phyloP scores from a whole-genome alignment of 2,888 invertebrate species.

The Cheilosia pagana region DNA sequence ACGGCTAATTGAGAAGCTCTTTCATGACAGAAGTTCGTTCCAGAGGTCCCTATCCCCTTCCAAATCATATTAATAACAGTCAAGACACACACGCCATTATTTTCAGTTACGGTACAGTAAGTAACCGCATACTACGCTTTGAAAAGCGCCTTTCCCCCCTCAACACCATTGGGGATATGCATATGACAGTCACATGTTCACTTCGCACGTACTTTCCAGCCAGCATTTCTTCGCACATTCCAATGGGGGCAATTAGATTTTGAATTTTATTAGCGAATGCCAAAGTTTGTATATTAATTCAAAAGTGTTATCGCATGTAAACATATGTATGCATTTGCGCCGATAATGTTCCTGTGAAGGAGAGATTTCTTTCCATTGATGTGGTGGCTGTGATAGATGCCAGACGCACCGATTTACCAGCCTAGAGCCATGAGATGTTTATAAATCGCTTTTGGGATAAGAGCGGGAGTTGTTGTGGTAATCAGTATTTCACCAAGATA shows the following conservation, averaged over 20 bases:
- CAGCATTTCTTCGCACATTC: slow-evolving; percentile 32
- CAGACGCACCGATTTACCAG: slow-evolving; percentile 23
- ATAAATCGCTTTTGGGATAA: slow-evolving; percentile 40
- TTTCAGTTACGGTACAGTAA: too few relatives aligned
- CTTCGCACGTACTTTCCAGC: slow-evolving; percentile 9
- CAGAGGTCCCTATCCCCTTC: too few relatives aligned
- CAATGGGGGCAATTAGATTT: slow-evolving; percentile 65
- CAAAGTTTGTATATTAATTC: slow-evolving; percentile 55
- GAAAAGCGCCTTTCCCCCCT: background rate
- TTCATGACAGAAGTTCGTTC: too few relatives aligned
- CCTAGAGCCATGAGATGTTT: slow-evolving; percentile 39
- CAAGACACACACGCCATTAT: too few relatives aligned
- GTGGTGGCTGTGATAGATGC: slow-evolving; percentile 63
- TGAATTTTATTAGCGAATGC: slow-evolving; percentile 66
- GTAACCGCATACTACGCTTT: background rate
- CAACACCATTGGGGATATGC: too few relatives aligned
- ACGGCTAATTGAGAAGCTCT: too few relatives aligned
- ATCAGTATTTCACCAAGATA: slow-evolving; percentile 41
- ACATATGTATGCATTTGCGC: slow-evolving; percentile 33
- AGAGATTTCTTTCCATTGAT: slow-evolving; percentile 43
- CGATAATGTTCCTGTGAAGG: slow-evolving; percentile 42
- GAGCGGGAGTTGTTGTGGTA: slow-evolving; percentile 2
- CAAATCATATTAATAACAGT: too few relatives aligned
- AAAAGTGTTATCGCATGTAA: slow-evolving; percentile 60
- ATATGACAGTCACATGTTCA: too few relatives aligned